Conservation (phyloP, 2,888 invertebrate species). For the Apodemia mormo region DNA sequence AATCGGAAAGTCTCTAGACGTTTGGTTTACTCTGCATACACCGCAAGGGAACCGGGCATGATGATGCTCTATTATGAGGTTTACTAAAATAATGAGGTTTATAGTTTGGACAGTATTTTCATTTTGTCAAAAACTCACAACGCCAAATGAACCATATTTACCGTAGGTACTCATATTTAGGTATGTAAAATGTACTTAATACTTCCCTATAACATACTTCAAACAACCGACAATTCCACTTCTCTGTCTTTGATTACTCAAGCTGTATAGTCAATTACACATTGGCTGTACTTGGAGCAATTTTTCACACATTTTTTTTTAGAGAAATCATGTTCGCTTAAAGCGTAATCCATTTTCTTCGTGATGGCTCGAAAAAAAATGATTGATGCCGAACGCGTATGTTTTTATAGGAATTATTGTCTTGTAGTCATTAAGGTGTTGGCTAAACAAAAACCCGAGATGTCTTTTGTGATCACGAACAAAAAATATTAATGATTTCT, state of each 20-base stretch:
- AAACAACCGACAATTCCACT: background rate
- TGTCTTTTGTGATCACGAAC: constrained; percentile 39
- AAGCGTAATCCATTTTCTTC: constrained; percentile 65
- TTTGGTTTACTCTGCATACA: too few relatives aligned
- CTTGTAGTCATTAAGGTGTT: constrained; percentile 52
- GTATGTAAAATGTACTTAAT: background rate
- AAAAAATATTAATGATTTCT: constrained; percentile 38
- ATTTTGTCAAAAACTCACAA: too few relatives aligned
- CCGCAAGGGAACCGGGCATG: too few relatives aligned
- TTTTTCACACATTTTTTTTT: constrained; percentile 73
- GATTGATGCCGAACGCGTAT: constrained; percentile 65
- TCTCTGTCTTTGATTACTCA: constrained; percentile 40
- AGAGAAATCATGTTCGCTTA: constrained; percentile 59
- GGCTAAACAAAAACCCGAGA: constrained; percentile 47
- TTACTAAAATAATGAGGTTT: too few relatives aligned
- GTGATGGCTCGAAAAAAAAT: constrained; percentile 60
- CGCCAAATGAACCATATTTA: too few relatives aligned
- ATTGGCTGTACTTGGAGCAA: constrained; percentile 68
- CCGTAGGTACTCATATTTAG: too few relatives aligned
- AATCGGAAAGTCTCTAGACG: too few relatives aligned
- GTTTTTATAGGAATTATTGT: constrained; percentile 58
- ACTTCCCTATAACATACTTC: background rate
- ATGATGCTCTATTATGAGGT: too few relatives aligned
- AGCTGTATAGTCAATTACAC: constrained; percentile 55
- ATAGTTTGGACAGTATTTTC: too few relatives aligned